Base-by-base conservation (phyloP, 2,113 vertebrate genomes). In the Syrmaticus mikado region DNA sequence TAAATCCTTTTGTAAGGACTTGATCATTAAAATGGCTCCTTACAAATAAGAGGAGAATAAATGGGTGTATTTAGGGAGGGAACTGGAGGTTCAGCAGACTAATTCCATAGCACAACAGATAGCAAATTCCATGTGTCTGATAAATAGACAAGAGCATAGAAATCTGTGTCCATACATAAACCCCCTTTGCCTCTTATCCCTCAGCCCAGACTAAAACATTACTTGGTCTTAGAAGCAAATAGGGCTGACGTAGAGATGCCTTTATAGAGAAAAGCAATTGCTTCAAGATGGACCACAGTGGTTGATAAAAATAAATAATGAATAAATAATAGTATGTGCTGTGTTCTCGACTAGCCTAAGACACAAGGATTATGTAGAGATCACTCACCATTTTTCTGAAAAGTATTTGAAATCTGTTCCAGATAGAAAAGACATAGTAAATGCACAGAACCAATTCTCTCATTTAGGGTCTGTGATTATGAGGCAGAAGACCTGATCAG, bases 281-380 rank as follows among this genome's bases (percentile, higher is more conserved):
- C 81, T 97, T 97, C 97, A 98, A 97, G 96, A 97, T 97, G 97
- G 96, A 96, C 97, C 97, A 98, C 97, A 97, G 94, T 87, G 86
- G 87, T 83, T 89, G 96, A 85, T 78, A 91, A 84, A 96, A 97
- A 95, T 90, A 94, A 93, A 87, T 82, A 94, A 82, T 58, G 73
- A 84, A 77, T 92, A 88, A 94, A 79, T 82, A 90, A 40, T 43
- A 72, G 20, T 64, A 30, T 90, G 20, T 1, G 11, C 75, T 85
- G 38, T 53, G 72, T n/a, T 89, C 19, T 75, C 45, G 30, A 89
- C 66, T 77, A 45, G 20, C 45, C 65, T 77, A 65, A 82, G 46
- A 92, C 15, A 5, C 4, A 21, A 60, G 62, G 62, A 41, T 85
- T 96, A 80, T 41, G 13, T 80, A 74, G 60, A 75, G 58, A 75